Conservation (phyloP, 2,797 vertebrate genomes). For the Phoeniculus purpureus region DNA sequence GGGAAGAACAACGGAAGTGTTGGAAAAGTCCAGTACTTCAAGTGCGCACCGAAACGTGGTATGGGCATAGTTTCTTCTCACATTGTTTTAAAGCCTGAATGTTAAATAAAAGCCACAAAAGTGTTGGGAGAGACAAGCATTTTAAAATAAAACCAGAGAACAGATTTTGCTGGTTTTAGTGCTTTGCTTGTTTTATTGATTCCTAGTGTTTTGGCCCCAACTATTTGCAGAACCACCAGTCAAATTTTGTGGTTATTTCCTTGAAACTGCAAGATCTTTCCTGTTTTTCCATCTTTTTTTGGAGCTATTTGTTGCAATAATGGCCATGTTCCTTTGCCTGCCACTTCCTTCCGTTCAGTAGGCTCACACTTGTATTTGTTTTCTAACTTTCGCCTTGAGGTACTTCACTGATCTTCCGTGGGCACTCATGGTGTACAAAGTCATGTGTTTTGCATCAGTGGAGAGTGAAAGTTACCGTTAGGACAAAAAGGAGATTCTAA, state of each 20-base stretch:
- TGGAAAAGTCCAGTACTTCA: conserved; percentile 93
- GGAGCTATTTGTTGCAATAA: neutral
- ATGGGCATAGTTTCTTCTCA: conserved; percentile 1
- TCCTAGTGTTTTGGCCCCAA: neutral
- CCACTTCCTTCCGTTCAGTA: neutral
- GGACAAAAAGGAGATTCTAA: neutral
- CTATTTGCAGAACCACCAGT: neutral
- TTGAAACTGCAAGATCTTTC: neutral
- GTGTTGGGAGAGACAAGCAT: rapidly evolving
- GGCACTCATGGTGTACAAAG: neutral
- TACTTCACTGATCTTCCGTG: neutral
- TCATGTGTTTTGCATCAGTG: neutral
- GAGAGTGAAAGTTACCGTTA: neutral
- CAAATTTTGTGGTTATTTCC: neutral
- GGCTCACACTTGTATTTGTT: neutral
- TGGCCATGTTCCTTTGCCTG: neutral
- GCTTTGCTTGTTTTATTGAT: neutral
- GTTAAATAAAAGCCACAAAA: neutral
- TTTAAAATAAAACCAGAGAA: neutral
- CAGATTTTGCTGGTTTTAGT: neutral
- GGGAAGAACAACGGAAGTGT: conserved; percentile 96
- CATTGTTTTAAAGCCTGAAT: neutral
- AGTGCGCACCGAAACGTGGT: conserved; percentile 88
- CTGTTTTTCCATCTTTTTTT: neutral
- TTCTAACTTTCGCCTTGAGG: neutral